Evolutionary conservation across 2,797 vertebrate genomes (phyloP), one percentile per base, ranked within the genome.

Genomic region (Sitta carolinensis): DNA sequence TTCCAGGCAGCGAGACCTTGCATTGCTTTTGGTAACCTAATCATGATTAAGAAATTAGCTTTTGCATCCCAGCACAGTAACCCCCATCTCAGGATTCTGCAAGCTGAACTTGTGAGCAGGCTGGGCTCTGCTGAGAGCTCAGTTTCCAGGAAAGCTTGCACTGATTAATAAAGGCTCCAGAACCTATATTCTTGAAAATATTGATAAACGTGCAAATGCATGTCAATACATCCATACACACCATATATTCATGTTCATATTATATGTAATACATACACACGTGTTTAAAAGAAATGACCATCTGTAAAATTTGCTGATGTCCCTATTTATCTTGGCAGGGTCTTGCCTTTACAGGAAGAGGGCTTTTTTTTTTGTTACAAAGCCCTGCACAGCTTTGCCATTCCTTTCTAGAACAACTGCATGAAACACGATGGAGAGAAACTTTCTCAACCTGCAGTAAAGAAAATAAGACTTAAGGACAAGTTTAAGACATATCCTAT

Each of bases 401-500:
- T 90, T 95, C 87, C 66, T 88, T 95, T 88, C 90, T 87, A 95
- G 93, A 95, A 96, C 81, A 97, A 96, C 89, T 89, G 42, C 82
- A 76, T 74, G 77, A 95, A 96, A 89, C 38, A 43, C 25, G 12
- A 84, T 13, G 43, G 81, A 89, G 72, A 93, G 75, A 94, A 93
- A 84, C 16, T 91, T 92, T 97, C 79, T 94, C 93, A 97, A 97
- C 97, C 96, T 98, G 96, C 92, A 94, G 70, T 48, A 90, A 95
- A 94, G 94, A 97, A 96, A 96, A 93, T 78, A 96, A 89, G 76
- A 93, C 80, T 92, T 95, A 92, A 89, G 74, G 93, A 73, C 92
- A 96, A 93, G 96, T 97, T 98, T 97, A 96, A 97, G 97, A 95
- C 96, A 73, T 98, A 98, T 99, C 98, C 97, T 98, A 97, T 99